Percentiles rank a stretch among this genome's conserved stretches.
phyloP scores from a whole-genome alignment of 2,113 vertebrate genomes.

The Paedocypris sp. region DNA sequence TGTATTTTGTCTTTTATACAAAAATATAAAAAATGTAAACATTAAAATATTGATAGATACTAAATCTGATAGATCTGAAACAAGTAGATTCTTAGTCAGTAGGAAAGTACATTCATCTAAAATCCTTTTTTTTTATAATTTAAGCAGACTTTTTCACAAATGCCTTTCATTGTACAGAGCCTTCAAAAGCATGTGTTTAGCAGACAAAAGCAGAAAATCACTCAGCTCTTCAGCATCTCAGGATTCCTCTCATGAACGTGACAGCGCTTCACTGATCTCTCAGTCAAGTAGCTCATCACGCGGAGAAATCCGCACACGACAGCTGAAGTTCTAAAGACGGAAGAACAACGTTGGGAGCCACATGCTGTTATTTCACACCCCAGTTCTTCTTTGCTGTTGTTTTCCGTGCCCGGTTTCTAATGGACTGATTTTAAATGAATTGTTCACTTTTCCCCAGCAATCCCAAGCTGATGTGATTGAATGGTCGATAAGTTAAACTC shows the following conservation, averaged over 20 bases:
- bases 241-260: constrained; percentile 4
- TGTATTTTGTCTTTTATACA: too few species aligned
- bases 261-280: constrained; percentile 10
- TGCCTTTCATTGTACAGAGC: background rate
- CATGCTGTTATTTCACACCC: constrained; percentile 28
- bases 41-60: too few species aligned
- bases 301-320: constrained; percentile 4
- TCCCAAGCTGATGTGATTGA: too few species aligned
- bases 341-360: constrained; percentile 27
- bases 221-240: background rate
- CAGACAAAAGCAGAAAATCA: background rate
- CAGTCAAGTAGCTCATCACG: background rate
- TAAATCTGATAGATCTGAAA: too few species aligned
- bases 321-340: constrained; percentile 15
- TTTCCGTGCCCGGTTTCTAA: constrained; percentile 23
- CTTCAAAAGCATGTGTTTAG: background rate
- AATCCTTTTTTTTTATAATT: background rate
- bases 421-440: constrained; percentile 33
- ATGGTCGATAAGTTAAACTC: too few species aligned
- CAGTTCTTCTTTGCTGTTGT: constrained; percentile 15
- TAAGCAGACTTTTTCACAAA: too few species aligned
- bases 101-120: too few species aligned
- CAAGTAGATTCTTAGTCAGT: too few species aligned
- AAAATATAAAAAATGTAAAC: too few species aligned
- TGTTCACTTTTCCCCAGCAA: too few species aligned